phyloP scores from a whole-genome alignment of 2,888 invertebrate genomes.

The Dicyrtoma fusca region DNA sequence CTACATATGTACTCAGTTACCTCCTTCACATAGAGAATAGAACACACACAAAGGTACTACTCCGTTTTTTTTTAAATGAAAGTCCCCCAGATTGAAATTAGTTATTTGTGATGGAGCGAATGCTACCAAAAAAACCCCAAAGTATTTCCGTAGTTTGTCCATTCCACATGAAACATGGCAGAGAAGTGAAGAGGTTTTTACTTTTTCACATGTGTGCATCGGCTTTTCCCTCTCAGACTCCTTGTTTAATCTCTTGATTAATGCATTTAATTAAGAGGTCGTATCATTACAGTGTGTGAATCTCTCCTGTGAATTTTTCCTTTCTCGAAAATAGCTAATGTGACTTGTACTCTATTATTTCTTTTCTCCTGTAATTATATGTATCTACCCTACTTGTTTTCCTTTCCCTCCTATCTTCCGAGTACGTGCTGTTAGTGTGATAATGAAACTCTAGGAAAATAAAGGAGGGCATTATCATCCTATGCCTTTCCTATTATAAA shows the following conservation, averaged over 20 bases:
- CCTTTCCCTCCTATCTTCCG: not conserved
- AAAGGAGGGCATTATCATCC: not conserved
- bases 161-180: no score
- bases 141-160: no score
- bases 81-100: constrained; percentile 13
- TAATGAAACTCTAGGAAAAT: not conserved
- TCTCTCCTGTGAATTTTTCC: not conserved
- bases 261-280: constrained; percentile 35
- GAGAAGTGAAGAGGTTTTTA: not conserved
- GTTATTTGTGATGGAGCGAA: constrained; percentile 1
- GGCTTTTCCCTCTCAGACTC: not conserved
- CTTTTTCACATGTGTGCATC: no score
- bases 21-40: no score
- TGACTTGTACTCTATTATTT: constrained; percentile 4
- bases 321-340: not conserved
- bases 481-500: no score
- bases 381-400: no score
- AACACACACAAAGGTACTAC: no score
- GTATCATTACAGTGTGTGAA: constrained; percentile 5
- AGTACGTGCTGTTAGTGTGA: not conserved
- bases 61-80: not conserved
- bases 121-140: not conserved
- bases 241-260: constrained; percentile 33
- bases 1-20: no score
- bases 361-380: no score